Conservation (phyloP, 2,888 invertebrate genomes). For the Drymonia ruficornis region DNA sequence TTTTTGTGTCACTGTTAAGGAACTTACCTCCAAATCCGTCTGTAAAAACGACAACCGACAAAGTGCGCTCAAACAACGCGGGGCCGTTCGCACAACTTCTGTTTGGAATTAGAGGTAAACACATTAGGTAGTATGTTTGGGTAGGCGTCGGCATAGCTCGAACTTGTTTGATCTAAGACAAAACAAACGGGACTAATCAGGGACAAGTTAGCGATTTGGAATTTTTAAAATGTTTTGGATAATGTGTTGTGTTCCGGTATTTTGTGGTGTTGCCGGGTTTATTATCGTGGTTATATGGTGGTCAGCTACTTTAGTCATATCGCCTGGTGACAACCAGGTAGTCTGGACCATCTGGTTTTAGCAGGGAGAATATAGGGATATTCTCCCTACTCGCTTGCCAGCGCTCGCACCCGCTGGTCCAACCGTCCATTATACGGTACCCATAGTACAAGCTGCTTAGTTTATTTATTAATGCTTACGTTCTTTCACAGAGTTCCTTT, state of each 20-base stretch:
- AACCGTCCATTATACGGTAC: too few species aligned
- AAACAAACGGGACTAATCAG: constrained; percentile 69
- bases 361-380: too few species aligned
- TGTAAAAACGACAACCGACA: constrained; percentile 48
- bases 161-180: constrained; percentile 76
- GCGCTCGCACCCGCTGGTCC: too few species aligned
- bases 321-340: too few species aligned
- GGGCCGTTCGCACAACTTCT: constrained; percentile 66
- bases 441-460: too few species aligned
- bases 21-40: constrained; percentile 37
- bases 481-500: too few species aligned
- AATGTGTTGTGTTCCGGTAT: constrained; percentile 24
- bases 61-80: constrained; percentile 53
- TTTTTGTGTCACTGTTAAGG: constrained; percentile 24
- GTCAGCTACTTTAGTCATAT: too few species aligned
- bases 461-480: too few species aligned
- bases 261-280: constrained; percentile 10
- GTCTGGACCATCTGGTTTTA: too few species aligned
- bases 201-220: constrained; percentile 59
- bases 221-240: constrained; percentile 56
- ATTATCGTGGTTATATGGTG: background rate
- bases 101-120: constrained; percentile 79
- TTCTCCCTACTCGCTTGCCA: too few species aligned
- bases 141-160: constrained; percentile 69
- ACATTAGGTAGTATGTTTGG: constrained; percentile 80